Percentiles rank a stretch among this genome's conserved stretches.
Conservation (phyloP, 1,140 invertebrate species). For the Drosophila tsacasi region DNA sequence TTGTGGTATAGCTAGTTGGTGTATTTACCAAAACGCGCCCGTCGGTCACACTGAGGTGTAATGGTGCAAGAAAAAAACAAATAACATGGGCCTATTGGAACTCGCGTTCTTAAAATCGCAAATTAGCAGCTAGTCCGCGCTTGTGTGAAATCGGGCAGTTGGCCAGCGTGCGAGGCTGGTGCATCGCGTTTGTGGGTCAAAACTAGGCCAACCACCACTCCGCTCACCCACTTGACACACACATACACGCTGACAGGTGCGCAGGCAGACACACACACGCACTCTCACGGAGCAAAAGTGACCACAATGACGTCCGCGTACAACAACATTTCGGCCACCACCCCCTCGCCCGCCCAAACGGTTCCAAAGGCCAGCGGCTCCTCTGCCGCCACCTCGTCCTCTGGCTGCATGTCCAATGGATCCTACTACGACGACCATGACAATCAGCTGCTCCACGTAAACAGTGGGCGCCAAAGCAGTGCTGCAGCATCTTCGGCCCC, state of each 20-base stretch:
- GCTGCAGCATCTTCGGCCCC: conserved; percentile 67
- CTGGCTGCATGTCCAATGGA: conserved; percentile 22
- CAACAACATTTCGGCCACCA: conserved; percentile 36
- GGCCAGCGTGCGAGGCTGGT: conserved; percentile 16
- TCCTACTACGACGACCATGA: conserved; percentile 63
- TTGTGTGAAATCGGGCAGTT: conserved; percentile 9
- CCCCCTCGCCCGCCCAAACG: conserved; percentile 57
- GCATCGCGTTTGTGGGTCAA: conserved; percentile 35
- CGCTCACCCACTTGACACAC: neutral
- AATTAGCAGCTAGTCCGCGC: conserved; percentile 21
- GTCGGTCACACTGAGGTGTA: neutral
- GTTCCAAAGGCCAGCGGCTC: conserved; percentile 53
- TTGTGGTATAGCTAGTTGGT: neutral
- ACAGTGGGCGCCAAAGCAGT: conserved; percentile 31
- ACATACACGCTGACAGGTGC: conserved; percentile 15
- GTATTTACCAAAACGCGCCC: neutral
- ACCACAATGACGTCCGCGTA: conserved; percentile 52
- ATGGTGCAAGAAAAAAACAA: conserved; percentile 31
- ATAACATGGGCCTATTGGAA: conserved; percentile 28
- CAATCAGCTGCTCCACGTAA: conserved; percentile 70
- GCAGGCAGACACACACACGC: conserved; percentile 9
- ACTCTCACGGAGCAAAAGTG: conserved; percentile 20
- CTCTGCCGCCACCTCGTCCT: conserved; percentile 1
- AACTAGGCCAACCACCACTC: neutral
- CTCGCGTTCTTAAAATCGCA: conserved; percentile 8